Evolutionary conservation across 2,797 vertebrate species (phyloP).

Genomic region (Gymnocypris eckloni): DNA sequence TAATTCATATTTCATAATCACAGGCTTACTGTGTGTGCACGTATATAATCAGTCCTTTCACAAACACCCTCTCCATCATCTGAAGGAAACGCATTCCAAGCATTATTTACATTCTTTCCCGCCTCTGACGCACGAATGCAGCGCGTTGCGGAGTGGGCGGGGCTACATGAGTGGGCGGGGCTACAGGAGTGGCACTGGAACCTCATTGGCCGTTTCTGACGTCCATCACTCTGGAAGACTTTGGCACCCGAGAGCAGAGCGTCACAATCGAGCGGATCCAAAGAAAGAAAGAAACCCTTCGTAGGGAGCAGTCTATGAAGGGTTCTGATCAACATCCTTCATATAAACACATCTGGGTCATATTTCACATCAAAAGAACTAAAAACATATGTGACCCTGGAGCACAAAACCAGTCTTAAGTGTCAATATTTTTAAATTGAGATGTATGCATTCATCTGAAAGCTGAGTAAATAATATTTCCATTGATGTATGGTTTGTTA

Average conservation of each 20-base stretch:
- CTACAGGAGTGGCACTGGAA: slow-evolving; percentile 11
- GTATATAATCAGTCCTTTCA: background rate
- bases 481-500: no score
- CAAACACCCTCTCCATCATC: background rate
- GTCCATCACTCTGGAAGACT: slow-evolving; percentile 29
- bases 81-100: background rate
- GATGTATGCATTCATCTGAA: no score
- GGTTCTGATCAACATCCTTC: background rate
- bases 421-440: no score
- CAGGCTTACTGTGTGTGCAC: background rate
- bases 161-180: slow-evolving; percentile 14
- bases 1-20: background rate
- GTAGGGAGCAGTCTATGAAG: background rate
- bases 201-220: slow-evolving; percentile 8
- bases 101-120: slow-evolving; percentile 26
- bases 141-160: background rate
- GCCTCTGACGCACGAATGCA: background rate
- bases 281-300: background rate
- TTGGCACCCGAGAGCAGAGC: slow-evolving; percentile 21
- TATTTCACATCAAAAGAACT: background rate
- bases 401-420: no score
- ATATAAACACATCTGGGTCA: background rate
- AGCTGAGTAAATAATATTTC: no score
- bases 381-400: no score
- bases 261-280: background rate